phyloP scores from a whole-genome alignment of 2,797 vertebrate species.

The Peromyscus aztecus region DNA sequence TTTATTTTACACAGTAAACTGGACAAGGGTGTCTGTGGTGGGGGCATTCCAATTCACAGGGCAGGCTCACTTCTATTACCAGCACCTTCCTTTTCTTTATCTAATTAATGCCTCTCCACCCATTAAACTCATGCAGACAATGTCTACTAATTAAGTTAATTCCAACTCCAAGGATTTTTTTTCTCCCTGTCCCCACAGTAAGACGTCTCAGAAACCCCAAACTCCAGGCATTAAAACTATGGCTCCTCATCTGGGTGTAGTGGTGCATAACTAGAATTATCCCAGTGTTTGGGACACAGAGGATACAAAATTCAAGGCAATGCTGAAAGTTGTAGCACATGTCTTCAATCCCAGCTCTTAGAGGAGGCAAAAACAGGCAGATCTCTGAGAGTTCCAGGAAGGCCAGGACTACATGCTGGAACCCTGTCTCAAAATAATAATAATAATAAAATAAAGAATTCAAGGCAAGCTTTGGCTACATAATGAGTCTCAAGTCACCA shows the following conservation, averaged over 20 bases:
- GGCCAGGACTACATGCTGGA: background rate
- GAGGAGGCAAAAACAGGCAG: background rate
- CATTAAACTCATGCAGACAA: slow-evolving; percentile 30
- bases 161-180: slow-evolving; percentile 39
- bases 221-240: slow-evolving; percentile 36
- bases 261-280: too few species aligned
- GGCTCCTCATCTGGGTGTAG: background rate
- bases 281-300: background rate
- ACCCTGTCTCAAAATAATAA: background rate
- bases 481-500: background rate
- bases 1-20: slow-evolving; percentile 13
- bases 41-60: slow-evolving; percentile 18
- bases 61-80: background rate
- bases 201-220: slow-evolving; percentile 47
- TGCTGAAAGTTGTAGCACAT: background rate
- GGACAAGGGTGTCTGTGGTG: background rate
- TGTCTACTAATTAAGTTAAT: slow-evolving; percentile 17
- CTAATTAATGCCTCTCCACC: background rate
- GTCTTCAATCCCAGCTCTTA: background rate
- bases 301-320: background rate
- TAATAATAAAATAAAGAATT: background rate
- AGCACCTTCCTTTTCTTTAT: background rate
- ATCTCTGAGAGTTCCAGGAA: background rate
- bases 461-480: background rate
- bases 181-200: background rate